Base-by-base conservation (phyloP, 2,113 vertebrate species). In the Calypte anna region DNA sequence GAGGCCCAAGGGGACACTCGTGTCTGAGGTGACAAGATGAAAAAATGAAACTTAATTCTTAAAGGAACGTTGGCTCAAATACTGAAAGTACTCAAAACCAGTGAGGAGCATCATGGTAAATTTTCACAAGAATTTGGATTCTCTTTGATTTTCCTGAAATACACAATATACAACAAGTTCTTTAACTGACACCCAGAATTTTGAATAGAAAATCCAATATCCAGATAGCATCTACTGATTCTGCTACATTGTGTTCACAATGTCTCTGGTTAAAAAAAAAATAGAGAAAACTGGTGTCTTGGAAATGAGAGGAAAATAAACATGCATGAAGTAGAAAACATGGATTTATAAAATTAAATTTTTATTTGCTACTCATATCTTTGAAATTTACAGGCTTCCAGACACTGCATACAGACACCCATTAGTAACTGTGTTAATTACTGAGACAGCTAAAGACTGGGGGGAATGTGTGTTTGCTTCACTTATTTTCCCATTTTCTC, bases 401-500 rank as follows among this genome's bases (percentile, higher is more conserved):
- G 66, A 51, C 38, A 31, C 67, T 28, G 30, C 3, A 38, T 8
- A 58, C 8, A 87, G 46, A 36, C 4, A 67, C 30, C 31, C 20
- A 5, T 20, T 48, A 72, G 17, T 55, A 82, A 75, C 16, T 67
- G 10, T 16, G 69, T 66, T 46, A 67, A 82, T 87, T 62, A 64
- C 9, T 19, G 43, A 0, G 0, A 82, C 20, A 62, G 31, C 20
- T 43, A 48, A 76, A 78, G 33, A 38, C 5, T 25, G 14, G 31
- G 10, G 10, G 2, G 3, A 0, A 0, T 20, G 20, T 17, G 46
- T 15, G 44, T 46, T 46, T 46, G 44, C 36, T 62, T 1, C 75
- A 53, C 14, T 63, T 58, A 38, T 55, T 75, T 50, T 31, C 19
- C 40, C 25, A 43, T 48, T 48, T 81, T 74, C 31, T 22, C 44